Evolutionary conservation across 2,888 invertebrate species (phyloP), one percentile per base, ranked within the genome.

Genomic region (Eurytoma adleriae): DNA sequence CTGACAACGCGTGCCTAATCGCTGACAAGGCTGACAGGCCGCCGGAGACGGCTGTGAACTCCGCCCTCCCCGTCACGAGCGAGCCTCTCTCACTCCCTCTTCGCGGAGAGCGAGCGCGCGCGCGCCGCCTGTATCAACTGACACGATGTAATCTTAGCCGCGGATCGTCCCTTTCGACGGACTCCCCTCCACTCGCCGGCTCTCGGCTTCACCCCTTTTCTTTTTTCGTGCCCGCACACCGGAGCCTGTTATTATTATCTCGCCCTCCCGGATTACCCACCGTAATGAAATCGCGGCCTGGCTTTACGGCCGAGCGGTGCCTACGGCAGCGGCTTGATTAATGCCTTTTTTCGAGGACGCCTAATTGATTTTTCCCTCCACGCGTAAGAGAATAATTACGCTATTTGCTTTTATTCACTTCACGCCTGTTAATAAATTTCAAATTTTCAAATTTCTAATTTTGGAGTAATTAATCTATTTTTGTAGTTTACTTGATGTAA

Each of bases 1-100:
- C 85, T 85, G 85, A 85, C 85, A 86, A 85, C 84, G 84, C 85
- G 84, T 85, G 85, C 85, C 85, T 86, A 86, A 86, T 86, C 85
- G 84, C 84, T 84, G 85, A 86, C 85, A 85, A 83, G 82, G 82
- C 84, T 78, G 85, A 84, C 85, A 84, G 84, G 83, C 54, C 18
- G 7, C 27, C 82, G 82, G 83, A 83, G 84, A 83, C 83, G 83
- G 79, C 82, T 64, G 48, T 83, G 80, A 83, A 83, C 84, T 84
- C 84, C 84, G 61, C 59, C 70, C 76, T 74, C 64, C 50, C 27
- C 30, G 52, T 20, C 40, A 40, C 40, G 40, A 40, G 40, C 7
- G 40, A 40, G 40, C 10, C 50, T 24, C 24, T 30, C 62, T 69
- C 59, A 13, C 59, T 13, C 48, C 56, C 56, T 62, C 57, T 14